Evolutionary conservation across 1,140 invertebrate species (phyloP).

Genomic region (Parapsyche elsis): DNA sequence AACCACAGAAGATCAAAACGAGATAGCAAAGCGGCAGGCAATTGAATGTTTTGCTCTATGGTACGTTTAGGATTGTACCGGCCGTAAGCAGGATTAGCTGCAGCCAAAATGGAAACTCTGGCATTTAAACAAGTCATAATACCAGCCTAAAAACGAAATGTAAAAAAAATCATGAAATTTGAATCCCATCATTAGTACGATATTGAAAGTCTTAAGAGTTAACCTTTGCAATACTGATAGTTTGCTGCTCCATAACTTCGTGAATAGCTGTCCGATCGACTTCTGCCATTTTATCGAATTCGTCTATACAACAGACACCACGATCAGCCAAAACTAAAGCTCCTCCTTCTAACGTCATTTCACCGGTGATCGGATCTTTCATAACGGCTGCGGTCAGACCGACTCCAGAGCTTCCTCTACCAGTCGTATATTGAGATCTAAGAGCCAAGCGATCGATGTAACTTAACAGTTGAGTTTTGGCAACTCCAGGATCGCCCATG

Average conservation of each 20-base stretch:
- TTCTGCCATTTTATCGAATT: slow-evolving; percentile 99
- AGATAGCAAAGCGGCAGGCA: slow-evolving; percentile 97
- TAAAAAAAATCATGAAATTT: slow-evolving; percentile 40
- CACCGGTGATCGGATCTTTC: slow-evolving; percentile 97
- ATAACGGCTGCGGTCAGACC: slow-evolving; percentile 98
- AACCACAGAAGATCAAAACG: slow-evolving; percentile 98
- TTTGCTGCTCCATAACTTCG: slow-evolving; percentile 99
- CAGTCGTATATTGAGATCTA: slow-evolving; percentile 96
- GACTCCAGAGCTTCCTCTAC: slow-evolving; percentile 96
- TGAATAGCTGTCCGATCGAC: slow-evolving; percentile 96
- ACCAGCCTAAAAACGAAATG: slow-evolving; percentile 77
- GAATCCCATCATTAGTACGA: neutral
- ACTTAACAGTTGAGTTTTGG: slow-evolving; percentile 96
- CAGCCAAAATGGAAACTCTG: slow-evolving; percentile 96
- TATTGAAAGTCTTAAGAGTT: neutral
- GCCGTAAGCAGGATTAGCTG: slow-evolving; percentile 98
- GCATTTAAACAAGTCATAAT: slow-evolving; percentile 99
- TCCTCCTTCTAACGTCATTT: slow-evolving; percentile 98
- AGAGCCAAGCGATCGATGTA: slow-evolving; percentile 95
- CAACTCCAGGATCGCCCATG: slow-evolving; percentile 99
- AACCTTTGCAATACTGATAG: slow-evolving; percentile 98
- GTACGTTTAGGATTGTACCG: slow-evolving; percentile 96
- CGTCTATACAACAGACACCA: slow-evolving; percentile 98
- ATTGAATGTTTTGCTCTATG: slow-evolving; percentile 97
- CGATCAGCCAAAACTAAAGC: slow-evolving; percentile 98